phyloP scores from a whole-genome alignment of 2,888 invertebrate species.

The Cyaniris semiargus region DNA sequence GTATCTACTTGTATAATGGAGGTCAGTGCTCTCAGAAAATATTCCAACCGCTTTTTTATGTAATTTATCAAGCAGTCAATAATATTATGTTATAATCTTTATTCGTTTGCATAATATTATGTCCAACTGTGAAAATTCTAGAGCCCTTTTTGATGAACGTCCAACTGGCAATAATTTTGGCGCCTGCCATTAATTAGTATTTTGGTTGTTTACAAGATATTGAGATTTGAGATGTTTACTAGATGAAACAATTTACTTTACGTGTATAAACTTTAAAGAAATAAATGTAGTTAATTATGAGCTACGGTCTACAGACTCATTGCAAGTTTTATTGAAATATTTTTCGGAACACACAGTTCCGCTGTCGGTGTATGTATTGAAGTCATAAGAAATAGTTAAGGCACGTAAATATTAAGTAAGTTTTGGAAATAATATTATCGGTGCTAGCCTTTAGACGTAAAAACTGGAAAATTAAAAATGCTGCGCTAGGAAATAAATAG shows the following conservation, averaged over 20 bases:
- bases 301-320: background rate
- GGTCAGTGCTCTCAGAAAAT: background rate
- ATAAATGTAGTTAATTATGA: background rate
- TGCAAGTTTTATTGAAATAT: background rate
- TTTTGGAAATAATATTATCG: background rate
- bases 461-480: background rate
- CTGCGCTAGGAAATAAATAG: background rate
- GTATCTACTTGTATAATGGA: too few relatives aligned
- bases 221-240: conserved; percentile 20
- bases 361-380: background rate
- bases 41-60: background rate
- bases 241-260: conserved; percentile 23
- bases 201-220: conserved; percentile 23
- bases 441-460: background rate
- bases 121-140: conserved; percentile 19
- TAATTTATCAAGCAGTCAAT: background rate
- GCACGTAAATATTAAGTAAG: too few relatives aligned
- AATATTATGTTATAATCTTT: conserved; percentile 1
- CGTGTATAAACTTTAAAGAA: background rate
- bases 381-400: background rate
- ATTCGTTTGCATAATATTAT: background rate
- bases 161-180: conserved; percentile 30
- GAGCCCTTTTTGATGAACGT: conserved; percentile 18
- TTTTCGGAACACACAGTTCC: background rate
- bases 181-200: conserved; percentile 6